Evolutionary conservation across 1,140 invertebrate species (phyloP).

Genomic region (Arctopsyche grandis): DNA sequence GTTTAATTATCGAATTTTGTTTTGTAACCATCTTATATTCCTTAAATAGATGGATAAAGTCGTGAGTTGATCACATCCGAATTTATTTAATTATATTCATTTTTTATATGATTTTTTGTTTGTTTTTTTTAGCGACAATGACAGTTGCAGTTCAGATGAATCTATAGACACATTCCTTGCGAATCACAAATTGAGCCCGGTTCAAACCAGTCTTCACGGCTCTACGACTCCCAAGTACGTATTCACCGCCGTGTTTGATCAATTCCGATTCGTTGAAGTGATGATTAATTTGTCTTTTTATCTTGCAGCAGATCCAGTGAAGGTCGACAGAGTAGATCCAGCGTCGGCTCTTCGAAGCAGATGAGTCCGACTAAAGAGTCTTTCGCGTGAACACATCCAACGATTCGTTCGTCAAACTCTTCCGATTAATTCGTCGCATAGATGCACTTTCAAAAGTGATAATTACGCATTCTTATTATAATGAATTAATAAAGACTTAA

Average conservation of each 20-base stretch:
- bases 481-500: not conserved
- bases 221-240: slow-evolving; percentile 64
- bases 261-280: not conserved
- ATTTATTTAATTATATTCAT: too few species aligned
- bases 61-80: too few species aligned
- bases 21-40: too few species aligned
- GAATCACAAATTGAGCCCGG: slow-evolving; percentile 67
- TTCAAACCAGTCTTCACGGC: slow-evolving; percentile 59
- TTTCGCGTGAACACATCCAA: slow-evolving; percentile 37
- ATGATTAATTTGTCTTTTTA: not conserved
- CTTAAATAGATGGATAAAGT: too few species aligned
- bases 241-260: not conserved
- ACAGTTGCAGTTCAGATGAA: slow-evolving; percentile 71
- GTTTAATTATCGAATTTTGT: too few species aligned
- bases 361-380: slow-evolving; percentile 51
- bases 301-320: slow-evolving; percentile 41
- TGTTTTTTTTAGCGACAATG: slow-evolving; percentile 65
- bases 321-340: slow-evolving; percentile 47
- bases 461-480: too few species aligned
- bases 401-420: not conserved
- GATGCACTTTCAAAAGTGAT: not conserved
- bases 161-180: slow-evolving; percentile 70
- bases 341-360: slow-evolving; percentile 48
- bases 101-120: too few species aligned
- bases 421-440: not conserved